A percentile compares a stretch with the other conserved stretches of the same genome.
phyloP scores from a whole-genome alignment of 2,797 vertebrate genomes.

The Carduelis carduelis region DNA sequence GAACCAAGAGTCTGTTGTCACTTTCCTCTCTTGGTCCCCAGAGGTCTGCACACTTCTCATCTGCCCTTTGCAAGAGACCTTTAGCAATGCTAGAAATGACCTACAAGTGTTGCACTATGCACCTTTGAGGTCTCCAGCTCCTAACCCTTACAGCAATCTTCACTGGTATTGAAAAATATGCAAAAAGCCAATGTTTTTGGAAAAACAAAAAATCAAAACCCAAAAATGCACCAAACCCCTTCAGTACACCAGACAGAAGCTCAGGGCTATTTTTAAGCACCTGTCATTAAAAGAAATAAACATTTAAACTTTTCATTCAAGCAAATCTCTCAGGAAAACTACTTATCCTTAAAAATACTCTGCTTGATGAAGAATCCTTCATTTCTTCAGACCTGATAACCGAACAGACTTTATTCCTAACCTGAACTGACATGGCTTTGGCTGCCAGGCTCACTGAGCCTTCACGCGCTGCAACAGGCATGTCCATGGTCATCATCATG shows the following conservation, averaged over 20 bases:
- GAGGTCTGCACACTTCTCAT: background rate
- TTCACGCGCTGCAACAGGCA: background rate
- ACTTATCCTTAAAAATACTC: background rate
- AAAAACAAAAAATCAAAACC: background rate
- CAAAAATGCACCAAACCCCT: rapidly evolving
- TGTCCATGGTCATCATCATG: rapidly evolving
- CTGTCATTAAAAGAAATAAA: background rate
- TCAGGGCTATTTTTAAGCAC: background rate
- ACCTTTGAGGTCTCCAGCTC: background rate
- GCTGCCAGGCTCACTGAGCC: background rate
- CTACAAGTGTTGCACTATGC: rapidly evolving
- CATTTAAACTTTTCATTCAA: background rate
- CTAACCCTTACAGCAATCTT: background rate
- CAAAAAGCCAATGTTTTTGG: background rate
- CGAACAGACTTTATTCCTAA: background rate
- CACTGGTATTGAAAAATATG: background rate
- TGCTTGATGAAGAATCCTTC: background rate
- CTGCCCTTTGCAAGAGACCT: background rate
- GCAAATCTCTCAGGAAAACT: background rate
- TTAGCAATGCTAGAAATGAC: background rate
- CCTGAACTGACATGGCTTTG: background rate
- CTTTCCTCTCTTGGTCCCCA: background rate
- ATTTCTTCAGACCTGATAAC: background rate
- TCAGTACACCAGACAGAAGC: background rate
- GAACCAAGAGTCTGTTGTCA: background rate